Evolutionary conservation across 2,113 vertebrate species (phyloP).

Genomic region (Rhegmatorhina hoffmannsi): DNA sequence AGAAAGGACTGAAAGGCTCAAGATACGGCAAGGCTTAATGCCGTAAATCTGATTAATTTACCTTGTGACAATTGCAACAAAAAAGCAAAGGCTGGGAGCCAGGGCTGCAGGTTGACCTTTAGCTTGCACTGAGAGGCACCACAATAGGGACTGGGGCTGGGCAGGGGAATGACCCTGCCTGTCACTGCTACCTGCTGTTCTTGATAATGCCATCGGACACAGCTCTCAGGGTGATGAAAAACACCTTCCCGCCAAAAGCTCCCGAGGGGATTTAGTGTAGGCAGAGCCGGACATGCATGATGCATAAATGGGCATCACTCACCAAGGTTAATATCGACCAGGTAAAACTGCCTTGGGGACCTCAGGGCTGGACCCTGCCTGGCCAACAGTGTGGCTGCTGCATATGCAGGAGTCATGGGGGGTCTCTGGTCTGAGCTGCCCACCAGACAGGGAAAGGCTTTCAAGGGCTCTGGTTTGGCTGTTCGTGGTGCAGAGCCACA

Average conservation of each 20-base stretch:
- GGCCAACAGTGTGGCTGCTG: neutral
- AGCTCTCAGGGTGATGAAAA: conserved; percentile 90
- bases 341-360: neutral
- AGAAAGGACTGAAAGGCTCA: conserved; percentile 69
- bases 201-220: conserved; percentile 89
- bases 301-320: neutral
- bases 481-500: neutral
- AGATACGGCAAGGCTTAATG: conserved; percentile 72
- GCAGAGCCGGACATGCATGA: neutral
- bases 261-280: neutral
- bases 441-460: neutral
- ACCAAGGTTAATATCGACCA: neutral
- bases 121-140: conserved; percentile 74
- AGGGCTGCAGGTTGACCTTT: conserved; percentile 87
- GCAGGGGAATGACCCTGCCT: conserved; percentile 76
- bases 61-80: conserved; percentile 82
- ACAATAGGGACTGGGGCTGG: conserved; percentile 79
- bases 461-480: accelerated
- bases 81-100: conserved; percentile 81
- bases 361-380: accelerated
- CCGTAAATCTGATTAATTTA: conserved; percentile 83
- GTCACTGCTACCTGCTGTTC: conserved; percentile 95
- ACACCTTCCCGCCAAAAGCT: conserved; percentile 58
- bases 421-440: neutral
- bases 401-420: neutral